Percentiles rank a stretch among this genome's conserved stretches.
Evolutionary conservation across 2,888 invertebrate genomes (phyloP).

Genomic region (Dromius quadrimaculatus): DNA sequence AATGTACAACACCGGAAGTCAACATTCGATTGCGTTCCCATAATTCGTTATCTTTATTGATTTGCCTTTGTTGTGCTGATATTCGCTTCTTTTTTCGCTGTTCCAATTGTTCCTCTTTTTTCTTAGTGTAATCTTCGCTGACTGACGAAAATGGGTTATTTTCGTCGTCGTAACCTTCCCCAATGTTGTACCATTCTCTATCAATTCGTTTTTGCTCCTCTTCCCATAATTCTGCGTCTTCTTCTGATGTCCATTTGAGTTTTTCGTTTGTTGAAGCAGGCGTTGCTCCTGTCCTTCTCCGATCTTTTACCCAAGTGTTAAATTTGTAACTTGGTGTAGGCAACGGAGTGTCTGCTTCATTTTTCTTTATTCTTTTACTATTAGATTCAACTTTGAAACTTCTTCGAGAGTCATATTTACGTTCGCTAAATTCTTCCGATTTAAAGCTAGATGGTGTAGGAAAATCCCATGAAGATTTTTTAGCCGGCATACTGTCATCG

Average conservation of each 20-base stretch:
- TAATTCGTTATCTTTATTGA: constrained; percentile 97
- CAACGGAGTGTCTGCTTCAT: constrained; percentile 78
- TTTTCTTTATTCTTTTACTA: constrained; percentile 63
- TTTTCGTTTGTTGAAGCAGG: constrained; percentile 71
- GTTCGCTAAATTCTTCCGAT: constrained; percentile 53
- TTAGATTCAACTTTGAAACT: constrained; percentile 47
- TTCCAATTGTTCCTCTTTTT: constrained; percentile 93
- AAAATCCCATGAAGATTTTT: constrained; percentile 91
- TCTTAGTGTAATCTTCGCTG: constrained; percentile 91
- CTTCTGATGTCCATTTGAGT: constrained; percentile 74
- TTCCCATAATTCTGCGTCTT: constrained; percentile 88
- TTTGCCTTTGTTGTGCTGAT: constrained; percentile 96
- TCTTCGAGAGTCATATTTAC: constrained; percentile 54
- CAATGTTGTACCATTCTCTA: constrained; percentile 81
- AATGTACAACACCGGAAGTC: constrained; percentile 92
- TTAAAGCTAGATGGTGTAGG: constrained; percentile 82
- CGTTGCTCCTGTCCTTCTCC: constrained; percentile 76
- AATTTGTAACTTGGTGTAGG: constrained; percentile 91
- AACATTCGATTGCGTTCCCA: constrained; percentile 99
- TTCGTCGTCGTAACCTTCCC: constrained; percentile 84
- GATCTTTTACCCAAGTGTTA: constrained; percentile 81
- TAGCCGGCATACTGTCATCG: constrained; percentile 70
- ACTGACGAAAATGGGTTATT: constrained; percentile 92
- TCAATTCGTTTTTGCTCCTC: constrained; percentile 92
- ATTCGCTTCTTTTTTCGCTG: constrained; percentile 91